Base-by-base conservation (phyloP, 2,888 invertebrate species). In the Gasteruption jaculator region DNA sequence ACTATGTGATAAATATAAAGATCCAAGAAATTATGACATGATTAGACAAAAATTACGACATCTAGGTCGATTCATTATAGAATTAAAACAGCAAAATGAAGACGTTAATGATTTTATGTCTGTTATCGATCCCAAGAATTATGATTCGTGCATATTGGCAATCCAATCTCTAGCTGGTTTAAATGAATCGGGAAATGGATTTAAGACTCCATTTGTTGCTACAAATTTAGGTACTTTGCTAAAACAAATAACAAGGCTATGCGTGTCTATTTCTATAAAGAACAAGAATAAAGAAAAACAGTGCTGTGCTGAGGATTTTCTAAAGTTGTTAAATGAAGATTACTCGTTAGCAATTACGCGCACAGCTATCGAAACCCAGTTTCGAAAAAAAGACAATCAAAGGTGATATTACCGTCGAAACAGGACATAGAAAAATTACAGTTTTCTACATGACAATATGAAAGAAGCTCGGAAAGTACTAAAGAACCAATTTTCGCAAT, bases 1-100 rank as follows among this genome's bases (percentile, higher is more conserved):
- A 14, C 19, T 46, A 8, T 51, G 48, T 22, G 19, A 16, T 16
- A 45, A 45, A 21, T 49, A 46, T 18, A 39, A 30, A n/a, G 35
- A 39, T 22, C 44, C 41, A 5, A 40, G 46, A 14, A 37, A 41
- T 22, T 43, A 38, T 10, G 41, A 45, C 11, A 48, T 48, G 46
- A 46, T 49, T 6, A 33, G 49, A n/a, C 32, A 38, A 14, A 38
- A 37, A 27, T 29, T 49, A 25, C 36, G 46, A 22, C 37, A 40
- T 15, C 22, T 49, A 7, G 46, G 47, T 5, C 42, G 51, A 1
- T 46, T 46, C 24, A 16, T 52, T 4, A 15, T 41, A 5, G 34
- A 35, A 38, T 18, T 45, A 3, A 21, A 38, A 3, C 34, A 19
- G 10, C 35, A 29, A 12, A 8, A 12, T 5, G 3, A 8, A 5